Percentiles rank a stretch among this genome's conserved stretches.
Evolutionary conservation across 2,888 invertebrate genomes (phyloP).

Genomic region (Physocephala rufipes): DNA sequence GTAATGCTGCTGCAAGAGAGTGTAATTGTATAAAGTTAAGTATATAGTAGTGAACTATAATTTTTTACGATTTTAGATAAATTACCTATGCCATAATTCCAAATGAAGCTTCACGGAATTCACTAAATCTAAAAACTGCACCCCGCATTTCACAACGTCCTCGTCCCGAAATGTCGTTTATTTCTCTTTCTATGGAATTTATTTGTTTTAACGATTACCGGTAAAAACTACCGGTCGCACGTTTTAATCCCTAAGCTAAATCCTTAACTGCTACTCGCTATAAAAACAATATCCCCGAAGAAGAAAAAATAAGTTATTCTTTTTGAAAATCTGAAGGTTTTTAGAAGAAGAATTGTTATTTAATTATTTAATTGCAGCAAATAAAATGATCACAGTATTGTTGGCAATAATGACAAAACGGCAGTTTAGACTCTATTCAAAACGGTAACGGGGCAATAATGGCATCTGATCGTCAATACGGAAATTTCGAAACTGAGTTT

Average conservation of each 20-base stretch:
- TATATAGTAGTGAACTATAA: neutral
- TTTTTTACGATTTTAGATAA: neutral
- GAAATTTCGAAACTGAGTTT: conserved; percentile 31
- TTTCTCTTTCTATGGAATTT: neutral
- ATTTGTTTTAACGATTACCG: neutral
- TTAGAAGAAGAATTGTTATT: conserved; percentile 14
- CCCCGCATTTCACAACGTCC: neutral
- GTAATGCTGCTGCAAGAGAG: too few relatives aligned
- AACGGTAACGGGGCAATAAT: conserved; percentile 6
- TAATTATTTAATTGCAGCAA: conserved; percentile 32
- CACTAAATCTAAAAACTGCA: neutral
- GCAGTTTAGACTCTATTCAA: too few relatives aligned
- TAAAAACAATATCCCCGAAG: too few relatives aligned
- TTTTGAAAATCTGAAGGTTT: conserved; percentile 10
- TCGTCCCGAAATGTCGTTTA: neutral
- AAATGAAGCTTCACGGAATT: neutral
- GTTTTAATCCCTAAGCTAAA: neutral
- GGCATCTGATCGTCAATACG: neutral
- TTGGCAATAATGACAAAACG: too few relatives aligned
- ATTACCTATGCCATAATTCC: neutral
- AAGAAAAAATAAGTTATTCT: neutral
- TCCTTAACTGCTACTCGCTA: neutral
- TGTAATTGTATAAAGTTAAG: neutral
- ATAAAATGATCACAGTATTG: conserved; percentile 23
- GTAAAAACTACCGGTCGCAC: neutral